Conservation (phyloP, 2,113 vertebrate species). For the Dicentrarchus labrax region DNA sequence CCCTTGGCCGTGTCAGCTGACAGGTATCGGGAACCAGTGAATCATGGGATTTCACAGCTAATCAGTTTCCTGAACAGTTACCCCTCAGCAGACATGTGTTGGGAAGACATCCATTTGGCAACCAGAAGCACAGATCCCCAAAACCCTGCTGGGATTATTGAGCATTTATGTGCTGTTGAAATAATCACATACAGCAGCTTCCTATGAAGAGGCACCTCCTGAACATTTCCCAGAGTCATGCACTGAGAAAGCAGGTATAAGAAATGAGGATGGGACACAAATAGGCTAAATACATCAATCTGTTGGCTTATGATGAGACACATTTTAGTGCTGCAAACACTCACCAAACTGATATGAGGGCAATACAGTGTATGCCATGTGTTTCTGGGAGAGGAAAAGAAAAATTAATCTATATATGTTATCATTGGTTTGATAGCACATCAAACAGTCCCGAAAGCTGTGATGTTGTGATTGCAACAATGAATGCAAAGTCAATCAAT, state of each 20-base stretch:
- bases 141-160: not conserved
- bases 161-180: not conserved
- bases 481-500: too few relatives aligned
- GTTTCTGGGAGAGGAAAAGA: too few relatives aligned
- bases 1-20: not conserved
- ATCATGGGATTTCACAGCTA: not conserved
- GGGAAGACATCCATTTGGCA: not conserved
- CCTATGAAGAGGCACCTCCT: not conserved
- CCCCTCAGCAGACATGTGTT: not conserved
- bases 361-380: too few relatives aligned
- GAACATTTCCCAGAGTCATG: not conserved
- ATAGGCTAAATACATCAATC: not conserved
- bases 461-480: too few relatives aligned
- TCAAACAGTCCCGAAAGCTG: too few relatives aligned
- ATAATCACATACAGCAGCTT: not conserved
- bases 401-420: too few relatives aligned
- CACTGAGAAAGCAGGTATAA: not conserved
- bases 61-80: not conserved
- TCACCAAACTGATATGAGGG: not conserved
- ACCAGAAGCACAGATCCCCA: not conserved
- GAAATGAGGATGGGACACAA: not conserved
- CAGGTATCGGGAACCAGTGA: not conserved
- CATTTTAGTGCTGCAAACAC: too few relatives aligned
- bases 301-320: not conserved
- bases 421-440: too few relatives aligned